Base-by-base conservation (phyloP, 2,113 vertebrate species). In the Argyrosomus japonicus region DNA sequence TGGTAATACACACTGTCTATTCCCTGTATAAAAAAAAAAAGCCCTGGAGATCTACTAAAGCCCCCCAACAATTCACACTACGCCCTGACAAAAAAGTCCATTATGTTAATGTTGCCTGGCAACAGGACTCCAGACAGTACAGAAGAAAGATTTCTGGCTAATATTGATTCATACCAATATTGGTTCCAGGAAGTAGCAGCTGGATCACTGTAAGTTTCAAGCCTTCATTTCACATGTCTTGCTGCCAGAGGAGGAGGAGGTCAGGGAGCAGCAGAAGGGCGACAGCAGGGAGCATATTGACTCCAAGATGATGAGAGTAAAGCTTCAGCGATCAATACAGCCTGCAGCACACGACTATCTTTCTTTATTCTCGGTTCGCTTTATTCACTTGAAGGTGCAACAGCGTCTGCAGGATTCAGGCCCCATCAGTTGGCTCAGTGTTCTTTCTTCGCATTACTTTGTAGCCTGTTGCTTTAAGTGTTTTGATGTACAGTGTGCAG, bases 131-230 rank as follows among this genome's bases (percentile, higher is more conserved):
- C 61, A 85, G 77, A 75, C 67, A 50, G 65, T 36, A 75, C 32
- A 63, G 25, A 5, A 0, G 19, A 13, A 51, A 68, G 18, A 48
- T 77, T 60, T 57, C 62, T 36, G 54, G 75, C 50, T 43, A 62
- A 67, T 76, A 88, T 87, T 76, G 78, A 88, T 83, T 75, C 29
- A 61, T 10, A 64, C 1, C 54, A 58, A 50, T 75, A 65, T 48
- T 68, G 67, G 77, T 81, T 83, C 48, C 65, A 80, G 71, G 82
- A 86, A 74, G 60, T 75, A 86, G 45, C 82, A 87, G 84, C 76
- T 84, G 79, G 77, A 71, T 76, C 62, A 9, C 51, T 70, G 57
- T 36, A 54, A 17, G 18, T 51, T 77, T 60, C 58, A 65, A 51
- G 14, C 48, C 50, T 56, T 56, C 2, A 25, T 74, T 70, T 84